These are phyloP conservation scores for Drosophila ezoana DNA, from an alignment of 2,888 invertebrate species.

Conservation along the genomic window DNA sequence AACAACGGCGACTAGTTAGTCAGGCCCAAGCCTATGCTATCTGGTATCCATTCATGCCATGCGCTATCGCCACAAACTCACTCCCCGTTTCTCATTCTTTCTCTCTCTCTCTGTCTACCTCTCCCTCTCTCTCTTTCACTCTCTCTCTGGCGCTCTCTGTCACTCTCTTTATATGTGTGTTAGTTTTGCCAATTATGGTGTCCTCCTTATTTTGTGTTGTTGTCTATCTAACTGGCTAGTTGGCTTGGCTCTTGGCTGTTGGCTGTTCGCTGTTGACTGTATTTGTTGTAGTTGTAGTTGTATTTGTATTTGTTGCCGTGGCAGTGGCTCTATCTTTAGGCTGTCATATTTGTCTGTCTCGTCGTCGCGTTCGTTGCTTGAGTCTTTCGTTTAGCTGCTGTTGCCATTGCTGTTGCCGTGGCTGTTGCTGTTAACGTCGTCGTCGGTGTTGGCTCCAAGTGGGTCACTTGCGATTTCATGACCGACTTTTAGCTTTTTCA, in stretches of 20 bases:
- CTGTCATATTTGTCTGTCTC: conserved; percentile 77
- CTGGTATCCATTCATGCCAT: conserved; percentile 62
- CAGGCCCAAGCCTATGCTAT: conserved; percentile 46
- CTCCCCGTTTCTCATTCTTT: conserved; percentile 8
- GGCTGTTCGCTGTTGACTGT: conserved; percentile 23
- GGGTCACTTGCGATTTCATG: conserved; percentile 85
- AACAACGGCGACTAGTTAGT: conserved; percentile 51
- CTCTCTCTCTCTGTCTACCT: conserved; percentile 8
- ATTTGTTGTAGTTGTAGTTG: conserved; percentile 21
- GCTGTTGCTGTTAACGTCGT: conserved; percentile 40
- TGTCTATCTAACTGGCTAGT: conserved; percentile 63
- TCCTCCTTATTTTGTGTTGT: conserved; percentile 76
- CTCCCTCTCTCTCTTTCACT: conserved; percentile 11
- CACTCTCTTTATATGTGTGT: conserved; percentile 43
- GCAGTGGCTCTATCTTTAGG: conserved; percentile 66
- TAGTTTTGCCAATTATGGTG: conserved; percentile 80
- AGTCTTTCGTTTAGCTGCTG: conserved; percentile 71
- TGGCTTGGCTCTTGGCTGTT: conserved; percentile 19
- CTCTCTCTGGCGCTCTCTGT: conserved; percentile 16
- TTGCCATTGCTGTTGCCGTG: conserved; percentile 16
- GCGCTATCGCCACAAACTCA: conserved; percentile 30
- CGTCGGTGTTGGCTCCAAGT: conserved; percentile 76
- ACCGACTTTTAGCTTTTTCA: conserved; percentile 81
- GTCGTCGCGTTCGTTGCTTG: conserved; percentile 70
- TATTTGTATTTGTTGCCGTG: conserved; percentile 45